phyloP scores from a whole-genome alignment of 1,140 invertebrate species.

The Monochamus saltuarius region DNA sequence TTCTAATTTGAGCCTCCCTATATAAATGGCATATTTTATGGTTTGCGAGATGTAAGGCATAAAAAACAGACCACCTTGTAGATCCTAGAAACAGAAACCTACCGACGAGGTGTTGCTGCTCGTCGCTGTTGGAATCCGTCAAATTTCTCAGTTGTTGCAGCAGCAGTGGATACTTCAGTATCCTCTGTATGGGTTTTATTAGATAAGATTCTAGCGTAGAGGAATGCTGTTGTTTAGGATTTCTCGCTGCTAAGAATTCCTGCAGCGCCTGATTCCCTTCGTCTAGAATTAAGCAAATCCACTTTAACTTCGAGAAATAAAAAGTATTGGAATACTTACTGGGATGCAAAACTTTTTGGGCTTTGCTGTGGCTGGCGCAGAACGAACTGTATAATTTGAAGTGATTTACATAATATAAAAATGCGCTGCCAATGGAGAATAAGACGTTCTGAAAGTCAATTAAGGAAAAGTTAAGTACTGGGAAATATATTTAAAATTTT shows the following conservation, averaged over 20 bases:
- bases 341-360: constrained; percentile 97
- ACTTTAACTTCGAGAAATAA: background rate
- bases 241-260: constrained; percentile 90
- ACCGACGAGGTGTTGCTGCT: constrained; percentile 91
- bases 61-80: too few species aligned
- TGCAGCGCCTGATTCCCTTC: constrained; percentile 95
- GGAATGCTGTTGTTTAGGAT: constrained; percentile 94
- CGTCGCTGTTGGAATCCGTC: constrained; percentile 87
- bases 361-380: constrained; percentile 97
- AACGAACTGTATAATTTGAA: constrained; percentile 99
- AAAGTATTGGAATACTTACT: constrained; percentile 67
- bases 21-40: too few species aligned
- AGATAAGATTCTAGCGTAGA: constrained; percentile 96
- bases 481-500: too few species aligned
- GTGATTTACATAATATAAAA: constrained; percentile 97
- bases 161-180: constrained; percentile 95
- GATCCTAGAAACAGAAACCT: constrained; percentile 49
- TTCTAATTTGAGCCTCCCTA: too few species aligned
- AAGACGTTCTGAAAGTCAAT: constrained; percentile 81
- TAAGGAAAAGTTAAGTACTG: constrained; percentile 1
- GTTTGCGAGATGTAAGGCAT: too few species aligned
- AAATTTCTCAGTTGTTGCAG: constrained; percentile 93
- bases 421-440: constrained; percentile 94
- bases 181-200: constrained; percentile 98
- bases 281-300: constrained; percentile 57